phyloP scores from a whole-genome alignment of 2,888 invertebrate genomes.

The Cecidostiba fungosa region DNA sequence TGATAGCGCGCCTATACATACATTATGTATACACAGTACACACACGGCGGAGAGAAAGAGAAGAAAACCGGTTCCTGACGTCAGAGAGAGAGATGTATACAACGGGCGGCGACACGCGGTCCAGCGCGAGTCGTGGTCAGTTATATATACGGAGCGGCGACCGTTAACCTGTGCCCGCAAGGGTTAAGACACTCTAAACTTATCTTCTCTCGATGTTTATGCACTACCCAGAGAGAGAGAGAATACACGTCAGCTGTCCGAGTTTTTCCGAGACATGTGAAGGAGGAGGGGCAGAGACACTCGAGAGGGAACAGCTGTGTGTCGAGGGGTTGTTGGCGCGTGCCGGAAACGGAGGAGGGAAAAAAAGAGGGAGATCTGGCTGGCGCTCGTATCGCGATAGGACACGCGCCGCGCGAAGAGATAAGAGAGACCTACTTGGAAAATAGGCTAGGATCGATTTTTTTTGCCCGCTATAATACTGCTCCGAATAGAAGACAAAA shows the following conservation, averaged over 20 bases:
- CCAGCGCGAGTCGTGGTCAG: conserved; percentile 1
- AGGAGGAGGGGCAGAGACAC: conserved; percentile 23
- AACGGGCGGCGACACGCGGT: neutral
- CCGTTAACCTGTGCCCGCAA: neutral
- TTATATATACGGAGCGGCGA: neutral
- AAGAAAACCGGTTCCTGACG: conserved; percentile 1
- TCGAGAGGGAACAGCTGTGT: conserved; percentile 1
- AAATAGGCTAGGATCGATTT: conserved; percentile 10
- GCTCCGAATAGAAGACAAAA: neutral
- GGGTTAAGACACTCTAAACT: neutral
- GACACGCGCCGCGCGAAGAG: neutral
- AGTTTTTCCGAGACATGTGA: conserved; percentile 12
- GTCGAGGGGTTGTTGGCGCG: conserved; percentile 3
- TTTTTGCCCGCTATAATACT: neutral
- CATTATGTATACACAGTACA: neutral
- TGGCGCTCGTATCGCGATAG: neutral
- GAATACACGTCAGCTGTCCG: neutral
- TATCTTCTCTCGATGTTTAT: neutral
- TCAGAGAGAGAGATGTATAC: neutral
- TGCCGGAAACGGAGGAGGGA: neutral
- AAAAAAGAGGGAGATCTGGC: neutral
- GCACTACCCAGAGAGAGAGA: neutral
- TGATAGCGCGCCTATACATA: too few relatives aligned
- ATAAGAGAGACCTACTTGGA: neutral
- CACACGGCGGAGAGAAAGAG: neutral